Conservation (phyloP, 2,888 invertebrate genomes). For the Macroteleia sp. region DNA sequence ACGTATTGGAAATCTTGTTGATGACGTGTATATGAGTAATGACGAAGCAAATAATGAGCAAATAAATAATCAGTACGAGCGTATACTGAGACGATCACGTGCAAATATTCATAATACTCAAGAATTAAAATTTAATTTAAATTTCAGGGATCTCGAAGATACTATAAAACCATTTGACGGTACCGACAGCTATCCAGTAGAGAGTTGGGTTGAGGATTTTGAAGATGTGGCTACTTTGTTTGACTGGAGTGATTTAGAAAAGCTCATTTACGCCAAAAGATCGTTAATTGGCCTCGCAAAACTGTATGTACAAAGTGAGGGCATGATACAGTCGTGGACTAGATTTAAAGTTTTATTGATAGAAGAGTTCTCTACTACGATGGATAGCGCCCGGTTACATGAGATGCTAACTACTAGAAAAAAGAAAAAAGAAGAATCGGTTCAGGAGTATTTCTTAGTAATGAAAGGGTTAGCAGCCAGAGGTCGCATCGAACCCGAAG, state of each 20-base stretch:
- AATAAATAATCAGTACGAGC: background rate
- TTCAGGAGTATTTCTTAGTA: conserved; percentile 46
- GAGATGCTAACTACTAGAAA: conserved; percentile 15
- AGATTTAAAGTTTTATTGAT: conserved; percentile 4
- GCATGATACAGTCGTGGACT: conserved; percentile 13
- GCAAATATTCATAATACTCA: background rate
- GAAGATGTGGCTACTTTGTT: conserved; percentile 5
- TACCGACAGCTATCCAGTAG: conserved; percentile 4
- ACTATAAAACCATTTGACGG: conserved; percentile 5
- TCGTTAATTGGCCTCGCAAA: conserved; percentile 21
- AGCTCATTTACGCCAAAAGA: conserved; percentile 22
- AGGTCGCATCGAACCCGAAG: conserved; percentile 3
- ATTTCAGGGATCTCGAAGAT: conserved; percentile 1
- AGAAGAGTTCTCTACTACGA: background rate
- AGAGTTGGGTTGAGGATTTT: conserved; percentile 1
- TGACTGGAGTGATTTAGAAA: conserved; percentile 23
- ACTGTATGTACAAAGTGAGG: conserved; percentile 30
- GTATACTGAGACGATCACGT: background rate
- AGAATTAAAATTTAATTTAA: background rate
- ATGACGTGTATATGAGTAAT: too few species aligned
- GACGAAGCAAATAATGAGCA: background rate
- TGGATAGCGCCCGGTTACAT: conserved; percentile 29
- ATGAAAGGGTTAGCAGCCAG: conserved; percentile 30
- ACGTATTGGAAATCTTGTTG: too few species aligned
- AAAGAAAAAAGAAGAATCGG: conserved; percentile 18